Evolutionary conservation across 2,113 vertebrate species (phyloP), one percentile per base, ranked within the genome.

Genomic region (Polypterus bichir): DNA sequence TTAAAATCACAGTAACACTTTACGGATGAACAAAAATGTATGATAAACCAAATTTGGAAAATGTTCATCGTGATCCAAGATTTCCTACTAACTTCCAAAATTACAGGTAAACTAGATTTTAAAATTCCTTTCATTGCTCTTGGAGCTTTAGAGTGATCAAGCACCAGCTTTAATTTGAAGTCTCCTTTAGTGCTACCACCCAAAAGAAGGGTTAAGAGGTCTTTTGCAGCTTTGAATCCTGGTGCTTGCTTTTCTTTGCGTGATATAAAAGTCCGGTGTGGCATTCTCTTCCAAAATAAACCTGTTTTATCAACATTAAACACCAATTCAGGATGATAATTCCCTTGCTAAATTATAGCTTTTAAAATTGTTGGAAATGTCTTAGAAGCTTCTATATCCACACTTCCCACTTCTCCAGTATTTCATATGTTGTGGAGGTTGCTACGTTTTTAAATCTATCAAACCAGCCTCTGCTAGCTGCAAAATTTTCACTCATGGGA

Each of bases 251-350:
- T 62, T 45, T 65, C 59, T 6, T 63, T 59, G 49, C 46, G 61
- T 6, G 64, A 62, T 44, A 60, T 62, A 46, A 53, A 65, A 27
- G 57, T 65, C 5, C 64, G 9, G 6, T n/a, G 9, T 47, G 64
- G 64, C 64, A 65, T 51, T 7, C 59, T n/a, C 48, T 65, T 65
- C 59, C 59, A 65, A 46, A 62, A 65, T 9, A 51, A 59, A n/a
- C 48, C 59, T 8, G 48, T 65, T 46, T 65, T 59, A 54, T 62
- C 59, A 9, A 53, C 57, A 48, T 51, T 49, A 53, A 65, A 51
- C 3, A 62, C 64, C 6, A 59, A 46, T 59, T 52, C 44, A 27
- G 64, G 49, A 9, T 46, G 8, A 44, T 62, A 60, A 4, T 44
- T 49, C 44, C 47, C 54, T 46, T 65, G 48, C 6, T 65, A 58